Evolutionary conservation across 2,113 vertebrate species (phyloP).

Genomic region (Ariopsis seemanni): DNA sequence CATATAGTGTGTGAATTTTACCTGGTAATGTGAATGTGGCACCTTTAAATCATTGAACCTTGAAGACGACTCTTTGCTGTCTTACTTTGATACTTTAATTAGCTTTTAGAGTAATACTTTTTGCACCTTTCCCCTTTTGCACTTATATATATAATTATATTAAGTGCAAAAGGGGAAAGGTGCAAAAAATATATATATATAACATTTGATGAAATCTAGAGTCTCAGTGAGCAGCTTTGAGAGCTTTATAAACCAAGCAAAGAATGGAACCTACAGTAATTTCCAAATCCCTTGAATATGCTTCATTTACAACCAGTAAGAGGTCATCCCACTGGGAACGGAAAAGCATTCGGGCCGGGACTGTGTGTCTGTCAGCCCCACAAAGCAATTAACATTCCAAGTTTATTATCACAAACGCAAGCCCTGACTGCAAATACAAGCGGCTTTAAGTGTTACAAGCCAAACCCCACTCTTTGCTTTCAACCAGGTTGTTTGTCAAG

Average conservation of each 20-base stretch:
- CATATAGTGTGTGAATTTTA: background rate
- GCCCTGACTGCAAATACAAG: background rate
- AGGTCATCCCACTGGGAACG: background rate
- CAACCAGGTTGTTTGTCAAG: conserved; percentile 9
- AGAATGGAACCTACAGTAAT: background rate
- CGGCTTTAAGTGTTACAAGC: background rate
- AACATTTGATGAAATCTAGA: background rate
- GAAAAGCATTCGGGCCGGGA: background rate
- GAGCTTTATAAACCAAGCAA: background rate
- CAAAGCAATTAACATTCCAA: conserved; percentile 65
- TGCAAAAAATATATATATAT: no score
- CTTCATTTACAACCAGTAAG: background rate
- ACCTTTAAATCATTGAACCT: background rate
- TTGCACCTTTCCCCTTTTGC: background rate
- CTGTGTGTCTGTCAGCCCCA: conserved; percentile 47
- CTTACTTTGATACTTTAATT: background rate
- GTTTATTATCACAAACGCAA: conserved; percentile 49
- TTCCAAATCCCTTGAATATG: background rate
- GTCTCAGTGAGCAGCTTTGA: background rate
- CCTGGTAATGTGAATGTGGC: background rate
- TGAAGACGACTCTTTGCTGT: background rate
- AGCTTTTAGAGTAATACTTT: background rate
- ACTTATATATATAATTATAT: no score
- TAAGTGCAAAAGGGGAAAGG: no score
- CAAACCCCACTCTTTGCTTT: background rate